phyloP scores from a whole-genome alignment of 2,797 vertebrate species.

The Aulostomus chinensis region DNA sequence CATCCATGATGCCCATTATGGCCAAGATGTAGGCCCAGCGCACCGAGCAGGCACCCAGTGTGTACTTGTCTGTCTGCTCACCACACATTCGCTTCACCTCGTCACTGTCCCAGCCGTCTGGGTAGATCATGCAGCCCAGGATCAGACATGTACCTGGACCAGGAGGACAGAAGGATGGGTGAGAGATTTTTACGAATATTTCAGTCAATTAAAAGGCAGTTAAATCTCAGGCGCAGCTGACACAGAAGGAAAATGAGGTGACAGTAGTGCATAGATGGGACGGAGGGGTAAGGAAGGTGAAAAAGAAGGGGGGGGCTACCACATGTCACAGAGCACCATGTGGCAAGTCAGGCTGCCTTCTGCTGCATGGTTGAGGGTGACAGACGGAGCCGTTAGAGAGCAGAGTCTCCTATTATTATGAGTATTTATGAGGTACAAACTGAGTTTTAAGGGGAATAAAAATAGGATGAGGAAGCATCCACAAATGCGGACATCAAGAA shows the following conservation, averaged over 20 bases:
- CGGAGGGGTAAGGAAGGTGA: too few relatives aligned
- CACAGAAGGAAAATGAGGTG: too few relatives aligned
- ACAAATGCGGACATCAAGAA: too few relatives aligned
- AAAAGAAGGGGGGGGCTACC: background rate
- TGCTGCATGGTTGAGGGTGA: slow-evolving; percentile 34
- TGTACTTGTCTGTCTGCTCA: slow-evolving; percentile 98
- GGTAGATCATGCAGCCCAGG: slow-evolving; percentile 98
- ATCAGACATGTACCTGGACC: slow-evolving; percentile 91
- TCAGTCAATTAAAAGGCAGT: too few relatives aligned
- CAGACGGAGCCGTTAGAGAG: slow-evolving; percentile 24
- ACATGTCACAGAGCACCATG: slow-evolving; percentile 20
- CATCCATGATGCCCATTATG: slow-evolving; percentile 98
- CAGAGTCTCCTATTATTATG: too few relatives aligned
- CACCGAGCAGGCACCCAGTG: slow-evolving; percentile 95
- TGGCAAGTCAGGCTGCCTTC: slow-evolving; percentile 20
- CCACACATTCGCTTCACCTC: slow-evolving; percentile 98
- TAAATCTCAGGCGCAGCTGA: too few relatives aligned
- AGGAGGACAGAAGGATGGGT: background rate
- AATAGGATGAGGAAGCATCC: too few relatives aligned
- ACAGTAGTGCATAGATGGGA: too few relatives aligned
- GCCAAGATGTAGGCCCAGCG: slow-evolving; percentile 99
- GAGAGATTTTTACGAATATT: too few relatives aligned
- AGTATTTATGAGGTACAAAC: too few relatives aligned
- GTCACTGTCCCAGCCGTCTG: slow-evolving; percentile 97
- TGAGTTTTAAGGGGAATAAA: too few relatives aligned